Evolutionary conservation across 2,113 vertebrate species (phyloP), one percentile per base, ranked within the genome.

Genomic region (Proteles cristata): DNA sequence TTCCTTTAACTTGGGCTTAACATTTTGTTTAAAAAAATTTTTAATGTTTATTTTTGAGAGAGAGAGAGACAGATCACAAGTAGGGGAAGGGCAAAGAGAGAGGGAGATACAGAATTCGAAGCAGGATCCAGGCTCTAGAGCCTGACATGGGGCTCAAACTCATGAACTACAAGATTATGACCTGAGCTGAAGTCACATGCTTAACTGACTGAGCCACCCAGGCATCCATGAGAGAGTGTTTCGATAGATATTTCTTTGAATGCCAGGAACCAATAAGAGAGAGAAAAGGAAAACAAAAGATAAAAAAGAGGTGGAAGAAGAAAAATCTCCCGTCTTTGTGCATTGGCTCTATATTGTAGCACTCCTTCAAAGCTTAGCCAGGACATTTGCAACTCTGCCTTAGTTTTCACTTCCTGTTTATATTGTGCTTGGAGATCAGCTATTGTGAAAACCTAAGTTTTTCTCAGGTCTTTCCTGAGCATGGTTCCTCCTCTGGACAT

Each of bases 1-100:
- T 63, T 96, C 39, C 61, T 96, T 96, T 96, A 63, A 21, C 45
- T 88, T 48, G 21, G 26, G 2, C 17, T 88, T 28, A 82, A 23
- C 21, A 5, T 21, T 58, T 58, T 23, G 21, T 58, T 23, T 3
- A 23, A 58, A 55, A 55, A 55, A 58, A 15, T 5, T 58, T 61
- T 58, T 61, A 61, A 61, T 61, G 58, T 61, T 61, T 61, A 61
- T 61, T 61, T 61, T 61, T 61, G 58, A 61, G 7, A 23, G 58
- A 55, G 55, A 61, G 55, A 61, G 58, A 23, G 58, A 61, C 17
- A 61, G 58, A 61, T 7, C 17, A 17, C 58, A 61, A 61, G 21
- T 8, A 21, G 7, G 21, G 58, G 2, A 23, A 21, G 58, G 7
- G 7, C 21, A 61, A 7, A 61, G 21, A 61, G 21, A 61, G 58